Evolutionary conservation across 2,888 invertebrate genomes (phyloP).

Genomic region (Mesochorus sp.): DNA sequence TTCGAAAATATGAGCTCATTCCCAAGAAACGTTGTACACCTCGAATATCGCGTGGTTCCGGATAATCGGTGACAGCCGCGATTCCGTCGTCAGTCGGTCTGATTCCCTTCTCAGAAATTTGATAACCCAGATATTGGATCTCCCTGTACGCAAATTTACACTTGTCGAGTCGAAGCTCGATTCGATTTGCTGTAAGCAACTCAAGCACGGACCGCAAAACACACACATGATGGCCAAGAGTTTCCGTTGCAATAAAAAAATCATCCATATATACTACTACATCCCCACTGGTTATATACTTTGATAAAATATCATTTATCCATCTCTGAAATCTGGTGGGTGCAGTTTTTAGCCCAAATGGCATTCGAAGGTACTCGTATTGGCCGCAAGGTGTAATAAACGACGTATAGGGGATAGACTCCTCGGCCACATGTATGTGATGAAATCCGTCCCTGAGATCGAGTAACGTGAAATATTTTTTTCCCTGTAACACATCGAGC

Average conservation of each 20-base stretch:
- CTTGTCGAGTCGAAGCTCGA: constrained; percentile 31
- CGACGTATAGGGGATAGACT: constrained; percentile 52
- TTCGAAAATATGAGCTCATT: constrained; percentile 17
- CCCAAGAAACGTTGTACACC: constrained; percentile 23
- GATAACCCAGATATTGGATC: constrained; percentile 36
- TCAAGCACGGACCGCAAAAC: constrained; percentile 39
- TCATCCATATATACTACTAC: constrained; percentile 58
- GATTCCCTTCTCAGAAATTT: constrained; percentile 24
- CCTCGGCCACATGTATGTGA: constrained; percentile 36
- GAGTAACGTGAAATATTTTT: constrained; percentile 55
- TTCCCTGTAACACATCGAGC: constrained; percentile 43
- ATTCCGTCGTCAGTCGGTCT: constrained; percentile 17
- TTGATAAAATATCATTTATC: constrained; percentile 26
- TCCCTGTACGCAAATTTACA: constrained; percentile 11
- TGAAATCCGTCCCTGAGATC: constrained; percentile 60
- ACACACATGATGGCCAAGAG: constrained; percentile 44
- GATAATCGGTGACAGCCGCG: neutral
- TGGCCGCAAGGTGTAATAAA: constrained; percentile 53
- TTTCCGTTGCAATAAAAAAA: constrained; percentile 54
- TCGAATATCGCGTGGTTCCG: constrained; percentile 17
- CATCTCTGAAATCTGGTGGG: constrained; percentile 48
- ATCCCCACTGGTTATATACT: constrained; percentile 35
- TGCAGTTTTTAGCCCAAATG: constrained; percentile 46
- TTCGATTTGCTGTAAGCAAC: constrained; percentile 27
- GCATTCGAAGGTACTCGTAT: constrained; percentile 48